Percentiles rank a stretch among this genome's conserved stretches.
Conservation (phyloP, 2,888 invertebrate genomes). For the Acleris sparsana region DNA sequence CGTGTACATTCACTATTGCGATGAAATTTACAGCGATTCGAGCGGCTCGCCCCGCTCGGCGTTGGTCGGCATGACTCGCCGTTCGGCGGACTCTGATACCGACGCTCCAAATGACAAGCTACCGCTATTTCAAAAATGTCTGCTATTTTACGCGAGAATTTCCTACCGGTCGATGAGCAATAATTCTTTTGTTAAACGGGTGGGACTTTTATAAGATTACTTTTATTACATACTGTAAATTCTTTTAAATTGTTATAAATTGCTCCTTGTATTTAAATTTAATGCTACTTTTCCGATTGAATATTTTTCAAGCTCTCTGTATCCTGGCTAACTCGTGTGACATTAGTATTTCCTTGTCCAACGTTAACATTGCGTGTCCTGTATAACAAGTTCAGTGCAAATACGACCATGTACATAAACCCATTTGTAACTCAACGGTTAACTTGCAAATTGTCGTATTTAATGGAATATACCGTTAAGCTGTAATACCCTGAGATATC, state of each 20-base stretch:
- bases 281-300: too few species aligned
- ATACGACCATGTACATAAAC: too few species aligned
- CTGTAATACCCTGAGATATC: slow-evolving; percentile 4
- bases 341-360: too few species aligned
- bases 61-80: slow-evolving; percentile 53
- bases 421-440: not conserved
- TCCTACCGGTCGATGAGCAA: slow-evolving; percentile 66
- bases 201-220: slow-evolving; percentile 61
- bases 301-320: too few species aligned
- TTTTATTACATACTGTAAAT: slow-evolving; percentile 53
- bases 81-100: slow-evolving; percentile 66
- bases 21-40: slow-evolving; percentile 74
- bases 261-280: not conserved
- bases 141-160: slow-evolving; percentile 73
- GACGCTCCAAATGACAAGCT: slow-evolving; percentile 72
- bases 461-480: not conserved
- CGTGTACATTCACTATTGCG: slow-evolving; percentile 74
- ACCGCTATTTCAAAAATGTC: slow-evolving; percentile 76
- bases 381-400: too few species aligned
- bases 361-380: too few species aligned
- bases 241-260: not conserved
- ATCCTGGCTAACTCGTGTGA: too few species aligned
- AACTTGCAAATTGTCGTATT: not conserved
- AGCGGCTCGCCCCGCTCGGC: slow-evolving; percentile 42
- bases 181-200: slow-evolving; percentile 68